These are phyloP conservation scores for Junco hyemalis DNA, from an alignment of 2,113 vertebrate genomes.

Conservation along the genomic window DNA sequence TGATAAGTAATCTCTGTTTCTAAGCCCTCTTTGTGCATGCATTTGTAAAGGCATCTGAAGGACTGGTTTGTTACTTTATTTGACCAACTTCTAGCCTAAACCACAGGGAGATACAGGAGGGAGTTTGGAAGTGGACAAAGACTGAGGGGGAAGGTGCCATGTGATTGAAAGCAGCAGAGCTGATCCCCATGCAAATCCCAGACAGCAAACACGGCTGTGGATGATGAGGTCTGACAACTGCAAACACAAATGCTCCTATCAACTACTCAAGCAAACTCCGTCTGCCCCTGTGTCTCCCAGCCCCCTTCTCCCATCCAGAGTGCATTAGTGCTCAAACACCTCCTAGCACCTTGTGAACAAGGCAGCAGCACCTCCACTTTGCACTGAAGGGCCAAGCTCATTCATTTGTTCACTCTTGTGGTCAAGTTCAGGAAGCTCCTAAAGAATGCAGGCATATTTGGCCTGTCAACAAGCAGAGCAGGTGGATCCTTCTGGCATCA, in stretches of 20 bases:
- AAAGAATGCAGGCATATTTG: background rate
- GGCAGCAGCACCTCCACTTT: background rate
- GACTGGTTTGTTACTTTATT: background rate
- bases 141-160: background rate
- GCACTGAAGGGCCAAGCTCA: background rate
- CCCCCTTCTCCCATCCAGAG: fast-evolving
- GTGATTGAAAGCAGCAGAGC: background rate
- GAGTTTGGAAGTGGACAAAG: background rate
- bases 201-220: fast-evolving
- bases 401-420: background rate
- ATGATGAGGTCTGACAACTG: background rate
- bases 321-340: background rate
- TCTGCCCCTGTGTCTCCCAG: background rate
- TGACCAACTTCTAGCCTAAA: background rate
- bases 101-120: background rate
- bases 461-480: background rate
- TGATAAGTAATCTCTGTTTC: background rate
- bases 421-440: background rate
- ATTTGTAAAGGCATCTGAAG: background rate
- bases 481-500: background rate
- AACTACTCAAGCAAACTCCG: background rate
- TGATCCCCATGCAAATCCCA: background rate
- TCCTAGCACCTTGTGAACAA: background rate
- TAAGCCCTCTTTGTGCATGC: background rate
- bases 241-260: background rate